These are phyloP conservation scores for Tenthredo amoena DNA, from an alignment of 2,888 invertebrate genomes.

Conservation along the genomic window DNA sequence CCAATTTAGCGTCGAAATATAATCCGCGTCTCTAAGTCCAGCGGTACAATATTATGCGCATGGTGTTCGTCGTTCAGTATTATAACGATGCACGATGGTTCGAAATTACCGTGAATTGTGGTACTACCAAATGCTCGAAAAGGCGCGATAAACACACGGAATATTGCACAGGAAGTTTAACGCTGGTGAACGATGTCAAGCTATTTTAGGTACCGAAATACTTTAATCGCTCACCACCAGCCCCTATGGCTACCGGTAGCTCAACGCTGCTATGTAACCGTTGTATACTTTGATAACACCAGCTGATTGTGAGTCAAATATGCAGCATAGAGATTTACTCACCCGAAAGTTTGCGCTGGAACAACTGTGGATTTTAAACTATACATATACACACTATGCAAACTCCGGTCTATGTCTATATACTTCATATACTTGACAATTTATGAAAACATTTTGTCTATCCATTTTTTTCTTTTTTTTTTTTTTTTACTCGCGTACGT, in stretches of 20 bases:
- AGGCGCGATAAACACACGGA: constrained; percentile 5
- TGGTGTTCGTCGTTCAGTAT: not conserved
- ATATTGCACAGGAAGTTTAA: constrained; percentile 20
- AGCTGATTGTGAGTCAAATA: constrained; percentile 24
- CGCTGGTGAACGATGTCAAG: not conserved
- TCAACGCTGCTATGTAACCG: not conserved
- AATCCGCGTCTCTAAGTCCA: not conserved
- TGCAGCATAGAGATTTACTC: constrained; percentile 23
- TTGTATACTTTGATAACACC: constrained; percentile 42
- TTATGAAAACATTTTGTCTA: not conserved
- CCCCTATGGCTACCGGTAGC: not conserved
- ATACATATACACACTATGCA: not conserved
- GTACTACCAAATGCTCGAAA: not conserved
- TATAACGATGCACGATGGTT: not conserved
- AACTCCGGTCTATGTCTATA: not conserved
- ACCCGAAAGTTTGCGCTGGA: constrained; percentile 27
- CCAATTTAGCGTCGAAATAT: not conserved
- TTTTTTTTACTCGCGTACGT: not conserved
- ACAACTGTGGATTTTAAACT: constrained; percentile 9
- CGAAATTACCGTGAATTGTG: not conserved
- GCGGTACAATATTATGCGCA: not conserved
- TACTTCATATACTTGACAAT: not conserved
- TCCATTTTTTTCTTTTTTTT: not conserved
- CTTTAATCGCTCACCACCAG: constrained; percentile 15
- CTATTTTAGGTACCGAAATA: not conserved